Conservation (phyloP, 2,888 invertebrate genomes). For the Tetramorium bicarinatum region DNA sequence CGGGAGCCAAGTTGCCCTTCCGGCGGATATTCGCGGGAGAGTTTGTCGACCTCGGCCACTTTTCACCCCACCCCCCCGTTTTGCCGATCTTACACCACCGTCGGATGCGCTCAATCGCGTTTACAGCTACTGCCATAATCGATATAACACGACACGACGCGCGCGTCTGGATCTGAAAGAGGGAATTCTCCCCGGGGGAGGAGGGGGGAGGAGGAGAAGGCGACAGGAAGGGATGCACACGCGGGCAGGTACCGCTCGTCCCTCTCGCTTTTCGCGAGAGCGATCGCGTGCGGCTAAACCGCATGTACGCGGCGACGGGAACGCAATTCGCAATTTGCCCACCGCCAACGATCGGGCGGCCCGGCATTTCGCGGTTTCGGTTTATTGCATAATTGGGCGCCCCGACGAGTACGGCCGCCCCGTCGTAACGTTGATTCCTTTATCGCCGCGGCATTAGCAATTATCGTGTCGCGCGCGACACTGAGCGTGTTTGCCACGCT, state of each 20-base stretch:
- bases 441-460: conserved; percentile 82
- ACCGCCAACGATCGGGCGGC: conserved; percentile 67
- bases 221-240: neutral
- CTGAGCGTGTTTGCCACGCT: conserved; percentile 55
- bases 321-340: conserved; percentile 75
- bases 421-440: conserved; percentile 80
- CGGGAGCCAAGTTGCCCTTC: conserved; percentile 62
- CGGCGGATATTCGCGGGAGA: conserved; percentile 50
- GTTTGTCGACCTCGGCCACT: conserved; percentile 73
- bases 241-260: conserved; percentile 32
- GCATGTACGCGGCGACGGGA: conserved; percentile 76
- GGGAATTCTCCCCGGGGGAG: conserved; percentile 30
- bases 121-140: neutral
- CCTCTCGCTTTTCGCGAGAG: conserved; percentile 53
- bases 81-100: conserved; percentile 10
- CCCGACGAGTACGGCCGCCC: conserved; percentile 73
- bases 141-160: neutral
- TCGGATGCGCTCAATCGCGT: neutral
- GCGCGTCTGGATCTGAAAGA: neutral
- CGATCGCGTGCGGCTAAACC: conserved; percentile 75
- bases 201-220: neutral
- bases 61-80: conserved; percentile 43
- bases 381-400: conserved; percentile 82
- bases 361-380: conserved; percentile 81
- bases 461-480: conserved; percentile 75